Percentiles rank a stretch among this genome's conserved stretches.
These are phyloP conservation scores for Zaprionus vittiger DNA, from an alignment of 1,140 invertebrate species.

Conservation along the genomic window DNA sequence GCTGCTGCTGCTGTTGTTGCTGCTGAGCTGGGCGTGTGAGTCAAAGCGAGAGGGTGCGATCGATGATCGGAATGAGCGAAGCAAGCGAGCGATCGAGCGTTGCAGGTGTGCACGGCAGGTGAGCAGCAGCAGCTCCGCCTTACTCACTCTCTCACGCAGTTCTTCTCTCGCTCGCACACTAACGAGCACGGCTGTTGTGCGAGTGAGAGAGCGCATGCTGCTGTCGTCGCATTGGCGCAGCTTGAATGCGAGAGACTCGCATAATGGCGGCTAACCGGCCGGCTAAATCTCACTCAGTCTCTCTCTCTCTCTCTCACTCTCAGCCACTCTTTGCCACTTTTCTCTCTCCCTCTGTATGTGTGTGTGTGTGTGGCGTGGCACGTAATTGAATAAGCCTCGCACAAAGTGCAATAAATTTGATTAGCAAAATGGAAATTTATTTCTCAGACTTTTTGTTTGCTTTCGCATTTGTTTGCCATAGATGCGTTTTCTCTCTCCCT, in stretches of 20 bases:
- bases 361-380: slow-evolving; percentile 32
- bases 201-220: slow-evolving; percentile 38
- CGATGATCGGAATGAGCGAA: slow-evolving; percentile 49
- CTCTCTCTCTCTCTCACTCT: slow-evolving; percentile 27
- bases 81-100: slow-evolving; percentile 54
- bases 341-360: slow-evolving; percentile 2
- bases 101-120: slow-evolving; percentile 70
- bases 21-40: slow-evolving; percentile 12
- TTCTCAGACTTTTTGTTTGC: slow-evolving; percentile 57
- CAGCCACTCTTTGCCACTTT: not conserved
- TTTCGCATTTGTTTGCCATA: slow-evolving; percentile 55
- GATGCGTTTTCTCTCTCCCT: slow-evolving; percentile 52
- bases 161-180: not conserved
- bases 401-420: slow-evolving; percentile 84
- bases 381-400: slow-evolving; percentile 83
- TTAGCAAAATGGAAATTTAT: slow-evolving; percentile 84
- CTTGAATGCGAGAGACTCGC: slow-evolving; percentile 56
- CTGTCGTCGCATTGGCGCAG: slow-evolving; percentile 16
- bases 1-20: slow-evolving; percentile 7
- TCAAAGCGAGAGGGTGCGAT: slow-evolving; percentile 62
- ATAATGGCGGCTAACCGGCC: slow-evolving; percentile 69
- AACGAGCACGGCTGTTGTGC: slow-evolving; percentile 13
- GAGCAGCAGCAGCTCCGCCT: slow-evolving; percentile 65
- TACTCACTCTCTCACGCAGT: not conserved
- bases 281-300: slow-evolving; percentile 26